Evolutionary conservation across 64 coral and sea anemone genomes (phyloP).

Genomic region (Stichodactyla helianthus): DNA sequence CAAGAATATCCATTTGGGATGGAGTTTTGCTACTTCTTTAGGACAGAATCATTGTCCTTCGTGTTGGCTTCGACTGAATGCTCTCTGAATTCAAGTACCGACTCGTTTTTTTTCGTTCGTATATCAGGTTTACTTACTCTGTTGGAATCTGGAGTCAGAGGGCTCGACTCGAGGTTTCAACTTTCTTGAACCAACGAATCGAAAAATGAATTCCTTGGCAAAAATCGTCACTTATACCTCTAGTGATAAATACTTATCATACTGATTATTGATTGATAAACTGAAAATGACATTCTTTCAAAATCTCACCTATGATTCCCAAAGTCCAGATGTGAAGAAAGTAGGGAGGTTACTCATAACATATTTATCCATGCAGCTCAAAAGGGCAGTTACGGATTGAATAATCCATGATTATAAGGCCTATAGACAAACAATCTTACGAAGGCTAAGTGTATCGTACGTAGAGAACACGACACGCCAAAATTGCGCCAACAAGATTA

Average conservation of each 20-base stretch:
- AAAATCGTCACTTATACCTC: background rate
- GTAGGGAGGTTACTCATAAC: background rate
- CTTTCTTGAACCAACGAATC: background rate
- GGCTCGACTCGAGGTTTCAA: background rate
- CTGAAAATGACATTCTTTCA: background rate
- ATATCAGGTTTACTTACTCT: background rate
- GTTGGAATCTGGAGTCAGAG: background rate
- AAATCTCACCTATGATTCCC: background rate
- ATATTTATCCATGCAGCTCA: background rate
- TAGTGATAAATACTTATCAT: conserved; percentile 10
- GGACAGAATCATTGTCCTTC: background rate
- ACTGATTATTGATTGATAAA: background rate
- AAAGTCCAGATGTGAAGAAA: background rate
- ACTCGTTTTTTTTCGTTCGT: background rate
- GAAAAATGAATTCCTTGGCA: background rate
- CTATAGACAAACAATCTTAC: too few species aligned
- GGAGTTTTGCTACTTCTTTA: background rate
- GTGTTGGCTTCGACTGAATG: background rate
- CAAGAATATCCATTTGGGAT: conserved; percentile 1
- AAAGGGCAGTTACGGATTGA: background rate
- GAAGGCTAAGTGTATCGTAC: too few species aligned
- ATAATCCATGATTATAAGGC: too few species aligned
- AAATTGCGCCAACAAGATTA: background rate
- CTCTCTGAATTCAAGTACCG: background rate
- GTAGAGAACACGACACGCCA: background rate